A percentile compares a stretch with the other conserved stretches of the same genome.
Conservation (phyloP, 2,888 invertebrate species). For the Philereme transversata region DNA sequence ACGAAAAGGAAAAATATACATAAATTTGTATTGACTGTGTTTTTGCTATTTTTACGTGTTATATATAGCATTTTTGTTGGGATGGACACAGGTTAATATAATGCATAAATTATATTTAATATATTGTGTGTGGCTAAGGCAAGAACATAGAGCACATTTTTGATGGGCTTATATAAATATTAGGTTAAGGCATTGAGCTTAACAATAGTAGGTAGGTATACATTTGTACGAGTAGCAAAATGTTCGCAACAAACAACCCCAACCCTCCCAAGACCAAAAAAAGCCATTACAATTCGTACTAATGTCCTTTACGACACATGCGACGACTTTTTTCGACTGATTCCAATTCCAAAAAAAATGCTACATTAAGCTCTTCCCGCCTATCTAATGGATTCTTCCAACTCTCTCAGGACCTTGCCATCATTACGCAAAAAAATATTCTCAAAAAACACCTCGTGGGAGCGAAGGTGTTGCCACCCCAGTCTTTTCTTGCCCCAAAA, state of each 20-base stretch:
- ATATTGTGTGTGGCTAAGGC: no score
- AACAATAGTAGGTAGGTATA: no score
- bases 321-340: constrained; percentile 62
- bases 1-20: no score
- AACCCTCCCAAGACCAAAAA: constrained; percentile 42
- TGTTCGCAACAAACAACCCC: constrained; percentile 26
- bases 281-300: constrained; percentile 62
- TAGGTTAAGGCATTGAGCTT: no score
- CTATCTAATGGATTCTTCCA: constrained; percentile 82
- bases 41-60: no score
- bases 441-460: constrained; percentile 77
- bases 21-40: no score
- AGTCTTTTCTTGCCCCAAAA: constrained; percentile 77
- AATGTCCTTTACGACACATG: constrained; percentile 68
- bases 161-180: no score
- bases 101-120: no score
- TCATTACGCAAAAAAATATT: constrained; percentile 77
- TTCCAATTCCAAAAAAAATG: constrained; percentile 66
- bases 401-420: constrained; percentile 79
- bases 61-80: no score
- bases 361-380: constrained; percentile 80
- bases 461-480: constrained; percentile 81
- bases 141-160: no score
- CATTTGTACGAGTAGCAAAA: constrained; percentile 7
- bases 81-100: no score